phyloP scores from a whole-genome alignment of 2,888 invertebrate species.

The Agrochola litura region DNA sequence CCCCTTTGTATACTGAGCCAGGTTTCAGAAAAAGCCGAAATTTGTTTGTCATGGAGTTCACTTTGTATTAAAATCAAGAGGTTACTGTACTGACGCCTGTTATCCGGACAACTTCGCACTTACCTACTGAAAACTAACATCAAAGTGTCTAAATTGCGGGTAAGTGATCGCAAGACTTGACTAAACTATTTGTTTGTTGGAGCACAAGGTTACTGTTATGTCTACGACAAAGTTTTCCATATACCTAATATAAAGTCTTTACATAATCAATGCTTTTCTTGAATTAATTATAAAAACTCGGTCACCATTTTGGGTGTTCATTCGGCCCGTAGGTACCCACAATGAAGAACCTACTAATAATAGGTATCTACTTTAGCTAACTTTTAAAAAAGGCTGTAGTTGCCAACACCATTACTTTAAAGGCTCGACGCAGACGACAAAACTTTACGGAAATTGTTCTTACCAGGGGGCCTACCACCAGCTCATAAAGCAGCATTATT shows the following conservation, averaged over 20 bases:
- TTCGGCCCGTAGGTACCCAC: background rate
- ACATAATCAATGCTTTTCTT: background rate
- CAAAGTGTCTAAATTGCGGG: conserved; percentile 27
- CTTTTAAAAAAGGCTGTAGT: background rate
- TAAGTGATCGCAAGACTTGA: conserved; percentile 22
- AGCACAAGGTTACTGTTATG: background rate
- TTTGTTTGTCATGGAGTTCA: conserved; percentile 25
- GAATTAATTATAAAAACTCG: background rate
- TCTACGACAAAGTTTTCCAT: background rate
- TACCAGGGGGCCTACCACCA: too few relatives aligned
- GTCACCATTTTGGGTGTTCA: background rate
- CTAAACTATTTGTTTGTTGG: conserved; percentile 37
- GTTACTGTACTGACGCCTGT: conserved; percentile 16
- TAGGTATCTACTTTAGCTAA: background rate
- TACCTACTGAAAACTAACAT: conserved; percentile 21
- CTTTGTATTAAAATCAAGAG: conserved; percentile 30
- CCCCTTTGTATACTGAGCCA: conserved; percentile 7
- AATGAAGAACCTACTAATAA: background rate
- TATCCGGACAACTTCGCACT: conserved; percentile 1
- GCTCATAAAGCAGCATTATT: too few relatives aligned
- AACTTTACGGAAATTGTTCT: too few relatives aligned
- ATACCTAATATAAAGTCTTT: background rate
- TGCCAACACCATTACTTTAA: too few relatives aligned
- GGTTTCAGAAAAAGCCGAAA: conserved; percentile 11
- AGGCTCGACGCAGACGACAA: too few relatives aligned